A percentile compares a stretch with the other conserved stretches of the same genome.
Evolutionary conservation across 2,113 vertebrate genomes (phyloP).

Genomic region (Microcebus ravelobensis): DNA sequence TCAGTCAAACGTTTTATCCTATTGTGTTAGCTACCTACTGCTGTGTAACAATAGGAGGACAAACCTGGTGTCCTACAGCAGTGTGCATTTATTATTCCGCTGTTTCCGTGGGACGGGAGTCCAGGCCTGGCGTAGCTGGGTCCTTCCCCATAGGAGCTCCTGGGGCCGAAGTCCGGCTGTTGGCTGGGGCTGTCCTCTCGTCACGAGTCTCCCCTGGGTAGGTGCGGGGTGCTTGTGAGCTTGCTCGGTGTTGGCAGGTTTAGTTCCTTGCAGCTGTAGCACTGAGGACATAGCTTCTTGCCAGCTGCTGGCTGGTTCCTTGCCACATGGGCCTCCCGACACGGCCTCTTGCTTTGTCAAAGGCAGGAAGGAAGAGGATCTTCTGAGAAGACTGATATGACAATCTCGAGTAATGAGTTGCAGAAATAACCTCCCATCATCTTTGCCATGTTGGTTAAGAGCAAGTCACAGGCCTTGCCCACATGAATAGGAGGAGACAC

Average conservation of each 20-base stretch:
- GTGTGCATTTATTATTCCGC: not conserved
- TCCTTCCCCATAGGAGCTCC: not conserved
- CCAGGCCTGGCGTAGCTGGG: no score
- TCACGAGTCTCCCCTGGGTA: not conserved
- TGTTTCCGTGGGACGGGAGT: not conserved
- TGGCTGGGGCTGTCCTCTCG: not conserved
- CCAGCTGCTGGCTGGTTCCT: not conserved
- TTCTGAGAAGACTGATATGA: not conserved
- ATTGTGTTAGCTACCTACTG: not conserved
- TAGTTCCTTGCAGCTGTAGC: not conserved
- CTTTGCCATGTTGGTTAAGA: not conserved
- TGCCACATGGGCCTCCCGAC: not conserved
- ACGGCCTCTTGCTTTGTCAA: not conserved
- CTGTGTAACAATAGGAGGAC: not conserved
- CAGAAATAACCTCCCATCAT: not conserved
- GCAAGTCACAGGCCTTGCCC: not conserved
- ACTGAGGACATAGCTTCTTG: not conserved
- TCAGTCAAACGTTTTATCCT: not conserved
- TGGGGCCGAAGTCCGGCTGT: not conserved
- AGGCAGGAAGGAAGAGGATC: not conserved
- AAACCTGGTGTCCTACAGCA: not conserved
- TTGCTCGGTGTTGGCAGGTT: not conserved
- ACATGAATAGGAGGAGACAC: rapidly evolving
- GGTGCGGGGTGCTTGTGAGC: not conserved
- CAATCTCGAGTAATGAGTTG: not conserved